phyloP scores from a whole-genome alignment of 2,797 vertebrate genomes.

The Staurois parvus region DNA sequence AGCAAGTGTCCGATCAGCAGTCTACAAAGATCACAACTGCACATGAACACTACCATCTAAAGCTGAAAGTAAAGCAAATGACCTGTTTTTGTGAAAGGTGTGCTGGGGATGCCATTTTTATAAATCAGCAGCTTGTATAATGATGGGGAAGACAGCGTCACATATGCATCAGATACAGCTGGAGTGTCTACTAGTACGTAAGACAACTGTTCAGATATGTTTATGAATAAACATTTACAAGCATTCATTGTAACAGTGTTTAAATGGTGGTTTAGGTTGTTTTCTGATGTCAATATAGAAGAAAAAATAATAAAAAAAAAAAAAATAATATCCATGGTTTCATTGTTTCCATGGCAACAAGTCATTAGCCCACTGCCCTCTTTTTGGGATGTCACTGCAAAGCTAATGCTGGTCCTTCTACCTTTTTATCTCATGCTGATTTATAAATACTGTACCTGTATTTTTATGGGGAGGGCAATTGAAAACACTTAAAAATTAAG shows the following conservation, averaged over 20 bases:
- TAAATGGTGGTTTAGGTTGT: neutral
- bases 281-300: neutral
- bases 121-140: neutral
- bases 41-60: too few species aligned
- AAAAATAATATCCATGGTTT: neutral
- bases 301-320: too few species aligned
- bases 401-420: neutral
- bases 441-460: neutral
- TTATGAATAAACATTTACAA: neutral
- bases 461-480: neutral
- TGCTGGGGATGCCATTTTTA: neutral
- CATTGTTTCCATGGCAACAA: constrained; percentile 21
- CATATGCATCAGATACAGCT: neutral
- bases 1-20: too few species aligned
- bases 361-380: neutral
- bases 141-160: neutral
- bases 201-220: neutral
- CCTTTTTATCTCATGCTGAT: neutral
- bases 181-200: constrained; percentile 22
- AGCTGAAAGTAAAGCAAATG: too few species aligned
- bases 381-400: neutral
- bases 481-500: too few species aligned
- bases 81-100: neutral
- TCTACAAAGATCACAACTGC: too few species aligned
- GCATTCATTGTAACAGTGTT: neutral